Conservation (phyloP, 2,113 vertebrate genomes). For the Apaloderma vittatum region DNA sequence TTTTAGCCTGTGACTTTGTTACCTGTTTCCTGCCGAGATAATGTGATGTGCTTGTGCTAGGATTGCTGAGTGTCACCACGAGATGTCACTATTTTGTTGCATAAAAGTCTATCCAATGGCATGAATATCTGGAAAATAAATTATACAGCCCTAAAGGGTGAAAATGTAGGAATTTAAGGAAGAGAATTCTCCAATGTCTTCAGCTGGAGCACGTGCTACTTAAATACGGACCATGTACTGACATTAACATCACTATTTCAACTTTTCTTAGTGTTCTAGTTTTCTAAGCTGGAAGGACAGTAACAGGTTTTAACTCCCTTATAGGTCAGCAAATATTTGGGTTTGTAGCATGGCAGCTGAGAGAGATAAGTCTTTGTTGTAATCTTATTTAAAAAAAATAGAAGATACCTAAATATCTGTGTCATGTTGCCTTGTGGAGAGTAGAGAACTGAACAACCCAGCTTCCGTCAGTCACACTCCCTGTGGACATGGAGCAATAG, state of each 20-base stretch:
- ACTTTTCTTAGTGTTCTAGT: neutral
- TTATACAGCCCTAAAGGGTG: neutral
- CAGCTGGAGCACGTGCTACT: neutral
- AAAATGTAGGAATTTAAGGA: neutral
- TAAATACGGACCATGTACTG: neutral
- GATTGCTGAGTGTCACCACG: constrained; percentile 65
- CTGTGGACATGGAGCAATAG: neutral
- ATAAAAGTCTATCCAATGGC: neutral
- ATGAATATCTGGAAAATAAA: constrained; percentile 56
- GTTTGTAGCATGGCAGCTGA: neutral
- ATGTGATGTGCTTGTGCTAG: neutral
- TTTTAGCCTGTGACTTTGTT: neutral
- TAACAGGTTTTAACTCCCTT: neutral
- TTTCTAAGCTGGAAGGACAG: neutral
- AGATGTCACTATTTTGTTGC: constrained; percentile 77
- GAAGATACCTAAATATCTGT: neutral
- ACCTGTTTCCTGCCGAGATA: neutral
- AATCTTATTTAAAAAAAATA: neutral
- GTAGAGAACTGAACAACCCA: neutral
- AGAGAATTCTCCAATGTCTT: neutral
- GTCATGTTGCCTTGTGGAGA: neutral
- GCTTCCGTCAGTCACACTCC: rapidly evolving
- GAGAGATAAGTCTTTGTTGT: neutral
- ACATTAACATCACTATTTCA: neutral
- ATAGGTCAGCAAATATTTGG: neutral